Evolutionary conservation across 2,113 vertebrate species (phyloP).

Genomic region (Empidonax alnorum): DNA sequence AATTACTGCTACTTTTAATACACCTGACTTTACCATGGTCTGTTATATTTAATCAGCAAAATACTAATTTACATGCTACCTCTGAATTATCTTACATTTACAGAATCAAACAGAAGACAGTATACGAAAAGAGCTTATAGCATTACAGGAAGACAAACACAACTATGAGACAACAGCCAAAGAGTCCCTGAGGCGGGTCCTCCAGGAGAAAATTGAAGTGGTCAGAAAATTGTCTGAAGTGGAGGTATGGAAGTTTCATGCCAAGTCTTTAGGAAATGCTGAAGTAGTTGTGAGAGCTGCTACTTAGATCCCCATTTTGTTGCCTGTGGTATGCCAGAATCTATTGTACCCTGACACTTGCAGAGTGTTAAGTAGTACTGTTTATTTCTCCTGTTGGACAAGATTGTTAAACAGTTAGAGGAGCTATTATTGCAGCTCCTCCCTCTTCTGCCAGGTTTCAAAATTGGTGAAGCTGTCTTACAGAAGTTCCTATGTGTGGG

Average conservation of each 20-base stretch:
- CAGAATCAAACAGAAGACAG: slow-evolving; percentile 97
- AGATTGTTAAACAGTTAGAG: neutral
- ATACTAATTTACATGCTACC: neutral
- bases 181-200: slow-evolving; percentile 96
- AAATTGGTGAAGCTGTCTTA: neutral
- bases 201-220: slow-evolving; percentile 99
- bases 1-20: neutral
- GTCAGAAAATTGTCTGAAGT: slow-evolving; percentile 97
- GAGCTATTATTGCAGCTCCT: neutral
- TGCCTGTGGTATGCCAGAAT: neutral
- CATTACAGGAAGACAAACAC: slow-evolving; percentile 98
- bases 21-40: neutral
- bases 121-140: slow-evolving; percentile 93
- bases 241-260: slow-evolving; percentile 81
- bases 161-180: slow-evolving; percentile 99
- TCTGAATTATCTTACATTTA: neutral
- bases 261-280: neutral
- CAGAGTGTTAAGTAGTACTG: neutral
- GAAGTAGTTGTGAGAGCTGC: neutral
- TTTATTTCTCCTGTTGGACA: neutral
- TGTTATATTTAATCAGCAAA: neutral
- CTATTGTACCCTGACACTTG: neutral
- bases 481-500: neutral
- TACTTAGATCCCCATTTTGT: neutral
- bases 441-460: neutral